These are phyloP conservation scores for Stenurella melanura DNA, from an alignment of 2,888 invertebrate species.

Conservation along the genomic window DNA sequence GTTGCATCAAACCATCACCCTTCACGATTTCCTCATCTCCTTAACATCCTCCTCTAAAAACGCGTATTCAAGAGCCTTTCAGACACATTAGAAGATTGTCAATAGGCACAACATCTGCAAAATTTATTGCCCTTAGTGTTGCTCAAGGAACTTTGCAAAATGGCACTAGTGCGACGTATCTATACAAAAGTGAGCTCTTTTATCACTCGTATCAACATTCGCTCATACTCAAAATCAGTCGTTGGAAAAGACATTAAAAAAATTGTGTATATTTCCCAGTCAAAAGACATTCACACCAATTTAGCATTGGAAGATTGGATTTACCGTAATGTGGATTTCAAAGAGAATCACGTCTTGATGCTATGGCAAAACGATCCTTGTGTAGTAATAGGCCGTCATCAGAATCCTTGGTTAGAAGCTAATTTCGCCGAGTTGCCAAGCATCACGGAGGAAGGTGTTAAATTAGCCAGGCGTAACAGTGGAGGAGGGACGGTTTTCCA, in stretches of 20 bases:
- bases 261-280: constrained; percentile 94
- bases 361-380: constrained; percentile 96
- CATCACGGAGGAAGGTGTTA: constrained; percentile 78
- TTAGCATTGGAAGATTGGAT: constrained; percentile 98
- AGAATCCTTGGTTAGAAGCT: constrained; percentile 97
- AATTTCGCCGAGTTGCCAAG: constrained; percentile 80
- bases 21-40: constrained; percentile 91
- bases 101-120: constrained; percentile 62
- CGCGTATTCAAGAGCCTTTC: constrained; percentile 62
- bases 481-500: constrained; percentile 98
- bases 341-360: constrained; percentile 88
- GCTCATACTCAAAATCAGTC: constrained; percentile 52
- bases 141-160: constrained; percentile 54
- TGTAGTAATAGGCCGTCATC: constrained; percentile 96
- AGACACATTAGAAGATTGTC: constrained; percentile 55
- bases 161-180: constrained; percentile 67
- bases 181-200: constrained; percentile 58
- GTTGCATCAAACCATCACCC: constrained; percentile 91
- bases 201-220: constrained; percentile 54
- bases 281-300: constrained; percentile 92
- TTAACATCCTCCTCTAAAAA: constrained; percentile 86
- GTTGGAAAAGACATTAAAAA: constrained; percentile 78
- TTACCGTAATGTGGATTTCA: constrained; percentile 90
- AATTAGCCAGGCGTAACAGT: constrained; percentile 91
- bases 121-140: constrained; percentile 46